Evolutionary conservation across 2,113 vertebrate genomes (phyloP).

Genomic region (Entosphenus tridentatus): DNA sequence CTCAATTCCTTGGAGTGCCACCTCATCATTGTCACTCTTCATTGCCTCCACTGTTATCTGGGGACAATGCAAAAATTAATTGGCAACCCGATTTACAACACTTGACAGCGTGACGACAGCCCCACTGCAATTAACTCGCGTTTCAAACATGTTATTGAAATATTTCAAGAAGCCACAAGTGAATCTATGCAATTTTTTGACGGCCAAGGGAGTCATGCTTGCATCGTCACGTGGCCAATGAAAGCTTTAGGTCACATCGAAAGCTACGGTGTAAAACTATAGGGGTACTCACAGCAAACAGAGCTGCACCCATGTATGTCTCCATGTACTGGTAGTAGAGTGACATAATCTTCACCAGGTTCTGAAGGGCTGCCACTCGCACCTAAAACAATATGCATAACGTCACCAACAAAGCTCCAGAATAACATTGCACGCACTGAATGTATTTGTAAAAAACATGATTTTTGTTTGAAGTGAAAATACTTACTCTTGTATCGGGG

Average conservation of each 20-base stretch:
- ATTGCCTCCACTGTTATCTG: conserved; percentile 97
- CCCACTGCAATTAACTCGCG: no score
- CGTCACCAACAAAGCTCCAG: background rate
- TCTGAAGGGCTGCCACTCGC: conserved; percentile 83
- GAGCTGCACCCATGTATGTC: conserved; percentile 88
- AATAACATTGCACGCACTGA: background rate
- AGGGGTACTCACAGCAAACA: conserved; percentile 59
- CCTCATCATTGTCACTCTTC: conserved; percentile 94
- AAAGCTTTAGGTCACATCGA: no score
- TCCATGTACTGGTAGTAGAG: conserved; percentile 98
- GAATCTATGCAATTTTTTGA: no score
- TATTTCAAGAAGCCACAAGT: no score
- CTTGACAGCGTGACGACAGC: no score
- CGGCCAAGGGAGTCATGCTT: no score
- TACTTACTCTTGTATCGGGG: conserved; percentile 76
- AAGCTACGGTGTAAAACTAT: no score
- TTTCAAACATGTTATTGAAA: no score
- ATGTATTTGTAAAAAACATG: background rate
- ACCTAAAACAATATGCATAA: conserved; percentile 27
- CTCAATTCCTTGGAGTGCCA: conserved; percentile 86
- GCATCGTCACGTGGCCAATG: no score
- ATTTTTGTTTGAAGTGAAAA: background rate
- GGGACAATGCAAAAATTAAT: conserved; percentile 4
- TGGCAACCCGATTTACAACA: no score
- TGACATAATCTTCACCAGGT: conserved; percentile 98